phyloP scores from a whole-genome alignment of 2,113 vertebrate genomes.

The Podocnemis expansa region DNA sequence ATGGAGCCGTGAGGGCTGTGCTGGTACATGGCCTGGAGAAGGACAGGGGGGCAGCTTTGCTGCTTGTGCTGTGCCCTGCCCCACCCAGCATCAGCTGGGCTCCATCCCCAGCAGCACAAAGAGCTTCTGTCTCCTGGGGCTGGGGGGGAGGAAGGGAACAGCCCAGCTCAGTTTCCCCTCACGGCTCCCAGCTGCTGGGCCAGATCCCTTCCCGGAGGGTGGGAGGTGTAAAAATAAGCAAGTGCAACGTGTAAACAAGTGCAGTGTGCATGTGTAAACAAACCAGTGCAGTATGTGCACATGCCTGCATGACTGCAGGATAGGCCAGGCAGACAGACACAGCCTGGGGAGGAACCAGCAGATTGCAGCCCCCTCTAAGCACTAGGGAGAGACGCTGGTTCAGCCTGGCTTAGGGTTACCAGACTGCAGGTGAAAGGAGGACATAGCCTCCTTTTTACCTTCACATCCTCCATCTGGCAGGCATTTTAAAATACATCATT shows the following conservation, averaged over 20 bases:
- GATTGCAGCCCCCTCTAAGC: background rate
- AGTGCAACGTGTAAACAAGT: background rate
- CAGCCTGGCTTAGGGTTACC: too few species aligned
- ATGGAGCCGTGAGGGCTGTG: rapidly evolving
- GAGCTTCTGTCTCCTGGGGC: background rate
- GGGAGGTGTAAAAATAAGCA: background rate
- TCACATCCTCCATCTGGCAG: too few species aligned
- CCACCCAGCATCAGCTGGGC: background rate
- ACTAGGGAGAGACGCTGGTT: background rate
- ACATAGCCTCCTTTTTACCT: too few species aligned
- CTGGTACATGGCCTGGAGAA: background rate
- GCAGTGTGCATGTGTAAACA: too few species aligned
- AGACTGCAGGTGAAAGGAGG: too few species aligned
- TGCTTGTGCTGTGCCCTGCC: background rate
- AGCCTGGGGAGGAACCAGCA: background rate
- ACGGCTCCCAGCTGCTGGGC: background rate
- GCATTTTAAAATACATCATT: too few species aligned
- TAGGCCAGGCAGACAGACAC: too few species aligned
- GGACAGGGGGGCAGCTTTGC: background rate
- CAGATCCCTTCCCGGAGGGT: too few species aligned
- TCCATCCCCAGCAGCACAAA: background rate
- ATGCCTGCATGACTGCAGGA: too few species aligned
- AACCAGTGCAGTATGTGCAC: background rate
- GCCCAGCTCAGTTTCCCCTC: background rate
- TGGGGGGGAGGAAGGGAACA: background rate